A percentile compares a stretch with the other conserved stretches of the same genome.
Conservation (phyloP, 2,113 vertebrate genomes). For the Etheostoma cragini region DNA sequence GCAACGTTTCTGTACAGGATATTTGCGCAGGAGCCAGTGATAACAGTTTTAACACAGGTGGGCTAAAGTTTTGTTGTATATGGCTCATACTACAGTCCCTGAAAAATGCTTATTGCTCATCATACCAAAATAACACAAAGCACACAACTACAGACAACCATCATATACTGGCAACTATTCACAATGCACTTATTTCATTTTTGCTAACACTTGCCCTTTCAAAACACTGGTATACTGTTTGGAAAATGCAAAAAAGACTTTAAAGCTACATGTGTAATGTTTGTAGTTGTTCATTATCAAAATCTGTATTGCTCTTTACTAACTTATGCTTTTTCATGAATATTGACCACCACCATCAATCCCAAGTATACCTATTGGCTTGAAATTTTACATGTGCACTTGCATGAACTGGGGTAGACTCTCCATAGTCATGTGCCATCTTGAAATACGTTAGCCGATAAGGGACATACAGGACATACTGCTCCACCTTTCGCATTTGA, state of each 20-base stretch:
- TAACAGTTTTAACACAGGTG: conserved; percentile 4
- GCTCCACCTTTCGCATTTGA: too few species aligned
- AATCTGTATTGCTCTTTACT: too few species aligned
- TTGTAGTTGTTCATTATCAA: too few species aligned
- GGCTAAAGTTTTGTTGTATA: conserved; percentile 2
- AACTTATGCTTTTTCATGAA: too few species aligned
- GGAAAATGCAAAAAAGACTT: background rate
- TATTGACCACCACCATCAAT: too few species aligned
- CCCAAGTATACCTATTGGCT: too few species aligned
- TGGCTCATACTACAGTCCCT: background rate
- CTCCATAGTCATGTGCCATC: too few species aligned
- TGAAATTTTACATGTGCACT: too few species aligned
- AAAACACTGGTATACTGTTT: background rate
- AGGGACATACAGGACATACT: too few species aligned
- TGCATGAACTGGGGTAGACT: too few species aligned
- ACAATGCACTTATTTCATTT: background rate
- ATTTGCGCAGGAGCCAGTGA: conserved; percentile 7
- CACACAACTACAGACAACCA: background rate
- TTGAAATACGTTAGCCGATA: too few species aligned
- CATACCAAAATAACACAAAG: background rate
- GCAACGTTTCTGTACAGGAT: background rate
- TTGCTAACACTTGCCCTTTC: background rate
- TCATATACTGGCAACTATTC: background rate
- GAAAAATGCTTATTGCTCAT: background rate
- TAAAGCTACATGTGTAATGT: too few species aligned